A percentile compares a stretch with the other conserved stretches of the same genome.
phyloP scores from a whole-genome alignment of 2,797 vertebrate species.

The Pangasius krempfi region DNA sequence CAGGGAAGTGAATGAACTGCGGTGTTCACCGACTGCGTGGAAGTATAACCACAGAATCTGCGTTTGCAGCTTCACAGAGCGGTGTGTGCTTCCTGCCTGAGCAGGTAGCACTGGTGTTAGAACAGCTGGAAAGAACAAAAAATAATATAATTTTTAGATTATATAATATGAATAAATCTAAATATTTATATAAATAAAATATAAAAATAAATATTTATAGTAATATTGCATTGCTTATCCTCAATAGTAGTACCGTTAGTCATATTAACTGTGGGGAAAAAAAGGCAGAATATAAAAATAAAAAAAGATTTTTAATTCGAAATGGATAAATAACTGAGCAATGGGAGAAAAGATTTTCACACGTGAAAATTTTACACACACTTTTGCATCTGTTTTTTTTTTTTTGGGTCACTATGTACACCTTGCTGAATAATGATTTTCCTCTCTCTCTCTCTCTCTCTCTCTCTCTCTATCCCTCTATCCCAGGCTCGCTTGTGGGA shows the following conservation, averaged over 20 bases:
- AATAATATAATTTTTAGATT: too few species aligned
- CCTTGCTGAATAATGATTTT: neutral
- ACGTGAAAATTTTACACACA: neutral
- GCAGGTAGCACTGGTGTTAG: neutral
- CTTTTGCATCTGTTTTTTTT: neutral
- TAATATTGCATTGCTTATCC: neutral
- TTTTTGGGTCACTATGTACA: neutral
- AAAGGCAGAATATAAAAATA: too few species aligned
- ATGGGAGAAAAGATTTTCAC: too few species aligned
- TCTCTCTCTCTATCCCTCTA: neutral
- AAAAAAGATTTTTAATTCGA: too few species aligned
- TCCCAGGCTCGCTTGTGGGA: slow-evolving; percentile 86
- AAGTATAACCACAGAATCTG: neutral
- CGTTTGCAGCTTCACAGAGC: neutral
- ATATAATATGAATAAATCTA: too few species aligned
- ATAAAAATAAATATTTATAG: too few species aligned
- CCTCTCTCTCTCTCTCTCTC: neutral
- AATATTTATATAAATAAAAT: too few species aligned
- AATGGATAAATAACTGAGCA: too few species aligned
- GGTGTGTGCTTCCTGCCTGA: neutral
- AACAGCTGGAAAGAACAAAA: neutral
- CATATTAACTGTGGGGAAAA: neutral
- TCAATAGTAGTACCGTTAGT: neutral
- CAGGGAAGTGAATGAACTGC: neutral
- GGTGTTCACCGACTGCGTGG: neutral